Base-by-base conservation (phyloP, 2,113 vertebrate species). In the Gila orcuttii region DNA sequence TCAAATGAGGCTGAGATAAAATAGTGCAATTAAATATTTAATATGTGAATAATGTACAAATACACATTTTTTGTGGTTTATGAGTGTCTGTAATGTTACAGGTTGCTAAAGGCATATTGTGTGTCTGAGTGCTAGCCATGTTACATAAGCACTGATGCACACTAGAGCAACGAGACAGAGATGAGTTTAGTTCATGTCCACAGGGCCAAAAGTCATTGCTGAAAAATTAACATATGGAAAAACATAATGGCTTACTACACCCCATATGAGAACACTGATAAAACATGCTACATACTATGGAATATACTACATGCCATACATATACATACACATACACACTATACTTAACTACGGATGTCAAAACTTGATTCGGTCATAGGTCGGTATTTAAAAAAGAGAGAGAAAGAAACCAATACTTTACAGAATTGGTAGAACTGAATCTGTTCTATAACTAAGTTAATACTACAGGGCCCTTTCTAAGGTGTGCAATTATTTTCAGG, bases 121-220 rank as follows among this genome's bases (percentile, higher is more conserved):
- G 28, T 52, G 13, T 69, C 23, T 85, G 12, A 69, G 47, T 42
- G 47, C 28, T 62, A 39, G 82, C 60, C 83, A 39, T 39, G 66
- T 79, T 85, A 85, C 62, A 85, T 79, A 79, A 79, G 60, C 60
- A 55, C 60, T 85, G 84, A 85, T 25, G 64, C 15, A 28, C 36
- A 52, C 90, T 79, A 92, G 91, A 93, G 93, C 91, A 93, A 92
- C 92, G 90, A 94, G 93, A 93, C 93, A 93, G 77, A 87, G 90
- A 94, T 93, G 90, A 92, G 93, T 92, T 94, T 89, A 89, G 92
- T 89, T 94, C 90, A 92, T 93, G 21, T 78, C 93, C 89, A 86
- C 90, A 89, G 92, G 93, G 94, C 93, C 92, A 93, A 91, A 66
- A 19, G 45, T 75, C 84, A 64, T 33, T 11, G 3, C 82, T 86